Conservation (phyloP, 2,888 invertebrate species). For the Ommatoiulus sabulosus region DNA sequence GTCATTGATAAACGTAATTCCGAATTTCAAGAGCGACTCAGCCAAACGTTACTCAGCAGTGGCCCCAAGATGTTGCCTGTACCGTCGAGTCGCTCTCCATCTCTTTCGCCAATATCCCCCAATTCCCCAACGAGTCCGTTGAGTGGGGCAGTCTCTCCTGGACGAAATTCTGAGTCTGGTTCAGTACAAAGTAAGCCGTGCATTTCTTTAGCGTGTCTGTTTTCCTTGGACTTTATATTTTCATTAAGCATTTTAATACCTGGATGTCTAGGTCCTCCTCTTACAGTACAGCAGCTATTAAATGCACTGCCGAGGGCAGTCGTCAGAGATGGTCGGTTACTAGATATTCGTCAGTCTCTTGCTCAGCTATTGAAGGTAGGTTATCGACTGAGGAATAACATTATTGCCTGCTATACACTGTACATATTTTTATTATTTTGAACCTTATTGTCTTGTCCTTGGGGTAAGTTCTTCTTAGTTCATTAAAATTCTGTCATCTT, state of each 20-base stretch:
- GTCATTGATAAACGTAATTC: conserved; percentile 56
- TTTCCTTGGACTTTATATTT: neutral
- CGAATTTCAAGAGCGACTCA: conserved; percentile 32
- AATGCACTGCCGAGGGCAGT: conserved; percentile 55
- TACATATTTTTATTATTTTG: too few relatives aligned
- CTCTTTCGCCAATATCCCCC: conserved; percentile 35
- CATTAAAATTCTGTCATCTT: too few relatives aligned
- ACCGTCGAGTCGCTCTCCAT: conserved; percentile 41
- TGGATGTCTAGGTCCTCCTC: neutral
- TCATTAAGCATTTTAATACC: neutral
- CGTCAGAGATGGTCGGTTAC: conserved; percentile 53
- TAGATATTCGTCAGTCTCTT: conserved; percentile 57
- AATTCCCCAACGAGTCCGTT: conserved; percentile 42
- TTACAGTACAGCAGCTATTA: conserved; percentile 51
- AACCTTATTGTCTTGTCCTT: too few relatives aligned
- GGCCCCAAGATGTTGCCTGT: neutral
- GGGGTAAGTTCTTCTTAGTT: too few relatives aligned
- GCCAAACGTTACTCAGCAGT: neutral
- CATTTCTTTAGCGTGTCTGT: neutral
- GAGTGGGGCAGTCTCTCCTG: neutral
- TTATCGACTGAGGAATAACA: too few relatives aligned
- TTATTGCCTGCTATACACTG: too few relatives aligned
- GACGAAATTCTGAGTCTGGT: conserved; percentile 7
- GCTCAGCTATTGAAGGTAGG: conserved; percentile 56
- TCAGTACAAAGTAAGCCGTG: neutral